Conservation (phyloP, 1,140 invertebrate species). For the Orius insidiosus region DNA sequence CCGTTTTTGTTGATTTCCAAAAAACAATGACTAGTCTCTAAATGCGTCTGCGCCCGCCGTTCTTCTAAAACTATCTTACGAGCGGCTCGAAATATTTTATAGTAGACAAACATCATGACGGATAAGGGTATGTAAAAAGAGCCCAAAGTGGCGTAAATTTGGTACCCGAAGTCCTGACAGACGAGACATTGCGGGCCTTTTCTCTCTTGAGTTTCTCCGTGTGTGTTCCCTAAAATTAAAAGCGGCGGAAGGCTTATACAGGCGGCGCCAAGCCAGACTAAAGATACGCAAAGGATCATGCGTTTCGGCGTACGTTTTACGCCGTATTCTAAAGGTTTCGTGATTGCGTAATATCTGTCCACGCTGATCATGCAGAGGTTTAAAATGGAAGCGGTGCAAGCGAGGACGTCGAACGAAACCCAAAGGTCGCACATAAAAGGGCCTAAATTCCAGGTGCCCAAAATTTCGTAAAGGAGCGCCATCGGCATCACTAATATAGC, state of each 20-base stretch:
- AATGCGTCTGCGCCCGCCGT: conserved; percentile 62
- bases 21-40: conserved; percentile 56
- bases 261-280: conserved; percentile 79
- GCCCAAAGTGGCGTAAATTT: conserved; percentile 71
- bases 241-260: conserved; percentile 77
- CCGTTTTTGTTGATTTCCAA: conserved; percentile 49
- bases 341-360: conserved; percentile 78
- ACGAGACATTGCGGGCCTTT: conserved; percentile 55
- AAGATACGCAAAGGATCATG: conserved; percentile 65
- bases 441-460: conserved; percentile 70
- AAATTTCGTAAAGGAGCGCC: conserved; percentile 64
- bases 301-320: conserved; percentile 67
- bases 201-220: conserved; percentile 32
- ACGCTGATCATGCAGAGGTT: conserved; percentile 86
- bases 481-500: conserved; percentile 70
- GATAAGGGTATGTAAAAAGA: conserved; percentile 78
- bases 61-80: conserved; percentile 70
- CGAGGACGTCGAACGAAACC: conserved; percentile 69
- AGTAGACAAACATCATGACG: conserved; percentile 82
- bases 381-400: conserved; percentile 74
- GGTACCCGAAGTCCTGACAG: conserved; percentile 69
- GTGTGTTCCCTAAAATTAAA: conserved; percentile 74
- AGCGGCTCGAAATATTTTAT: conserved; percentile 75
- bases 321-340: conserved; percentile 75
- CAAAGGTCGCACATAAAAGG: conserved; percentile 67